A percentile compares a stretch with the other conserved stretches of the same genome.
phyloP scores from a whole-genome alignment of 2,888 invertebrate genomes.

The Euproctis similis region DNA sequence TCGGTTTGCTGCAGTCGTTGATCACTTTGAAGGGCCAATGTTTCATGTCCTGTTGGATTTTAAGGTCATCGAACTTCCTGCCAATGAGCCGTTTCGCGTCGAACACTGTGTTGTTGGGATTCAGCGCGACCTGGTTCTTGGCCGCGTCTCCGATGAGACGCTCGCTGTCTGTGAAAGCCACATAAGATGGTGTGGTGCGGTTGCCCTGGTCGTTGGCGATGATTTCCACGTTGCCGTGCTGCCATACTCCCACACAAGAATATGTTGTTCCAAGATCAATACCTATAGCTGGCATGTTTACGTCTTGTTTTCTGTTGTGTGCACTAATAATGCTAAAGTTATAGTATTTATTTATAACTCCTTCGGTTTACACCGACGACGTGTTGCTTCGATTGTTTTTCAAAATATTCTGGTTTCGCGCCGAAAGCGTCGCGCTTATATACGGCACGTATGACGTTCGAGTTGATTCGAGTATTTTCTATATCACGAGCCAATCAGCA shows the following conservation, averaged over 20 bases:
- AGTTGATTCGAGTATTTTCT: constrained; percentile 37
- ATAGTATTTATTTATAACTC: constrained; percentile 19
- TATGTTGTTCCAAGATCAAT: no score
- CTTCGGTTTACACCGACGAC: constrained; percentile 41
- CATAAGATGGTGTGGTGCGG: constrained; percentile 83
- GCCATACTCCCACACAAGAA: no score
- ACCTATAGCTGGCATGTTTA: constrained; percentile 70
- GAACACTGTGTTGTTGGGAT: no score
- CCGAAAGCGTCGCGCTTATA: constrained; percentile 34
- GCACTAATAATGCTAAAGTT: constrained; percentile 13
- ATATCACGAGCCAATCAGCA: constrained; percentile 37
- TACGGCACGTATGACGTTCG: constrained; percentile 38
- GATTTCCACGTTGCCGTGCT: no score
- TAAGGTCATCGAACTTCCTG: constrained; percentile 82
- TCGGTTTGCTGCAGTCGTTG: constrained; percentile 79
- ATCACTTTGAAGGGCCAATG: constrained; percentile 89
- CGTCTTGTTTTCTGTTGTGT: constrained; percentile 13
- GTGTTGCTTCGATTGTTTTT: constrained; percentile 45
- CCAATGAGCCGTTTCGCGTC: constrained; percentile 89
- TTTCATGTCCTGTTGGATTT: constrained; percentile 85
- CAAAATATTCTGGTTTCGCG: constrained; percentile 53
- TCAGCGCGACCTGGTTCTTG: constrained; percentile 83
- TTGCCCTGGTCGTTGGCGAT: no score
- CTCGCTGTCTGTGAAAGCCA: constrained; percentile 79
- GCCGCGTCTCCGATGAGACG: constrained; percentile 81